Evolutionary conservation across 2,797 vertebrate species (phyloP).

Genomic region (Eupleurogrammus muticus): DNA sequence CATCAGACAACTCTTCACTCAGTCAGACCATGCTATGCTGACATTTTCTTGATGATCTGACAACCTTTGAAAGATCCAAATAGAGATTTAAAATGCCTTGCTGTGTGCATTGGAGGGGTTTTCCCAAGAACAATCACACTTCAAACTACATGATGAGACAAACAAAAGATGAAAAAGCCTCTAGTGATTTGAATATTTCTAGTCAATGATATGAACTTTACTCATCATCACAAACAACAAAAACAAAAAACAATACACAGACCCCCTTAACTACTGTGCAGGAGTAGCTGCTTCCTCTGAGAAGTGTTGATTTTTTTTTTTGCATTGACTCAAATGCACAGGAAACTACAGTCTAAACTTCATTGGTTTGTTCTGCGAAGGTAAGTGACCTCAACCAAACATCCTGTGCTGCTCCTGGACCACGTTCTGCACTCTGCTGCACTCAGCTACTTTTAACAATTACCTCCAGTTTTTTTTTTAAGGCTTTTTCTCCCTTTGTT

Average conservation of each 20-base stretch:
- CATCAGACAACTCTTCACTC: background rate
- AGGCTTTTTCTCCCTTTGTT: background rate
- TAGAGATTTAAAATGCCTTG: slow-evolving; percentile 7
- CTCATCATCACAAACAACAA: slow-evolving; percentile 28
- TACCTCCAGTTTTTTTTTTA: background rate
- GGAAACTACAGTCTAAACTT: slow-evolving; percentile 58
- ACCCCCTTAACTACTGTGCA: slow-evolving; percentile 12
- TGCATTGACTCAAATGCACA: slow-evolving; percentile 38
- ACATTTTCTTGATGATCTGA: background rate
- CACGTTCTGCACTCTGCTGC: background rate
- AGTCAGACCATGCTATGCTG: background rate
- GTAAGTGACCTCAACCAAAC: slow-evolving; percentile 22
- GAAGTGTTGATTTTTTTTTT: slow-evolving; percentile 29
- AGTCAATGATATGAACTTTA: background rate
- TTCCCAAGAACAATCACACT: slow-evolving; percentile 1
- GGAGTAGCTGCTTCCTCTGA: slow-evolving; percentile 59
- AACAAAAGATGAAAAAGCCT: background rate
- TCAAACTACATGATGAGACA: background rate
- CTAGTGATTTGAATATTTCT: background rate
- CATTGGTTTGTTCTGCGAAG: slow-evolving; percentile 55
- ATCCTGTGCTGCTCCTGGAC: slow-evolving; percentile 43
- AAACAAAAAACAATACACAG: slow-evolving; percentile 6
- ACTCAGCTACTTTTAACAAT: background rate
- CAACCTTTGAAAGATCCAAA: background rate
- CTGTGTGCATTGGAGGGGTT: background rate